Evolutionary conservation across 2,797 vertebrate species (phyloP).

Genomic region (Paratrypauchen microcephalus): DNA sequence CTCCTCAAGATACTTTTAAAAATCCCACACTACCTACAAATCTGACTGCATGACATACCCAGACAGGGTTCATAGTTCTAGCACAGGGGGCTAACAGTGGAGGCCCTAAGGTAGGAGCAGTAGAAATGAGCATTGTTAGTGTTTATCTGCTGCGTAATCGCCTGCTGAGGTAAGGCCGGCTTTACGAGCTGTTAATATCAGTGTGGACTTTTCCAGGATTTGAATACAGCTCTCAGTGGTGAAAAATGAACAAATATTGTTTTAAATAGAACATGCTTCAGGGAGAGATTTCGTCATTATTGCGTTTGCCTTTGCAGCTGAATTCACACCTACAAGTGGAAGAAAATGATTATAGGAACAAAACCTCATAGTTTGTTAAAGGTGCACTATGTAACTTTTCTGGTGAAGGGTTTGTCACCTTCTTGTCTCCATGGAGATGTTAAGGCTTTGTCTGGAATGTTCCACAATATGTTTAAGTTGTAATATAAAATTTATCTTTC

Average conservation of each 20-base stretch:
- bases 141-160: conserved; percentile 17
- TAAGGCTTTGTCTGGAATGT: no score
- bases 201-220: conserved; percentile 7
- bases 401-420: no score
- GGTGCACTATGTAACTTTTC: no score
- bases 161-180: background rate
- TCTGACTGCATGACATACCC: background rate
- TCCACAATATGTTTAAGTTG: no score
- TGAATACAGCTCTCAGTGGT: background rate
- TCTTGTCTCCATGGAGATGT: no score
- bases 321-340: conserved; percentile 4
- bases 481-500: no score
- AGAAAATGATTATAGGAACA: background rate
- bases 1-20: background rate
- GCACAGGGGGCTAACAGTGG: background rate
- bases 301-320: background rate
- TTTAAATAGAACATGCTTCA: conserved; percentile 8
- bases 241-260: conserved; percentile 4
- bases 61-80: background rate
- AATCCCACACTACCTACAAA: background rate
- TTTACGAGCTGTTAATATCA: conserved; percentile 30
- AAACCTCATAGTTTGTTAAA: background rate
- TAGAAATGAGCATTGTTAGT: conserved; percentile 6
- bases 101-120: conserved; percentile 3
- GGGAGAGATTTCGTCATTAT: conserved; percentile 3